Percentiles rank a stretch among this genome's conserved stretches.
Conservation (phyloP, 1,140 invertebrate genomes). For the Rhynchophorus ferrugineus region DNA sequence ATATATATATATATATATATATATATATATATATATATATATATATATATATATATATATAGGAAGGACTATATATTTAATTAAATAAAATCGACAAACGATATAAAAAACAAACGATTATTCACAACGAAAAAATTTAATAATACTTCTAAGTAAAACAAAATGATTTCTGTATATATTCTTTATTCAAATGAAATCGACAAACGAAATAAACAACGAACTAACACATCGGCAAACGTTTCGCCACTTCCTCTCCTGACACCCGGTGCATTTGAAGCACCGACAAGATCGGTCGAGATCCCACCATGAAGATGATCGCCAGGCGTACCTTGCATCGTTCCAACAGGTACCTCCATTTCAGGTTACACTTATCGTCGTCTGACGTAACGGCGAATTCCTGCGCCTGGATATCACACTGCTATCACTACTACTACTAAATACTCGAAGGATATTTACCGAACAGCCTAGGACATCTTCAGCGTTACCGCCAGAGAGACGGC, state of each 20-base stretch:
- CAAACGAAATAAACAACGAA: no score
- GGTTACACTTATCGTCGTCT: slow-evolving; percentile 35
- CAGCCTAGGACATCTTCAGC: slow-evolving; percentile 42
- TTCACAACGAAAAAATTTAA: no score
- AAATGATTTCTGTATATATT: no score
- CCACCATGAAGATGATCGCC: slow-evolving; percentile 34
- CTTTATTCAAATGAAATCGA: no score
- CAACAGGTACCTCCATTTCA: slow-evolving; percentile 49
- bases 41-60: no score
- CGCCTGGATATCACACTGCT: slow-evolving; percentile 30
- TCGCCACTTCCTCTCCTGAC: background rate
- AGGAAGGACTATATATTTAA: no score
- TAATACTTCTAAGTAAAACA: no score
- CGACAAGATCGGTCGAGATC: background rate
- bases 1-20: no score
- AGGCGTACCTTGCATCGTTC: slow-evolving; percentile 44
- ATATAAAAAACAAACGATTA: no score
- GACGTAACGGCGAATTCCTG: slow-evolving; percentile 39
- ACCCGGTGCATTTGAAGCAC: background rate
- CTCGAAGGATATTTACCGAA: slow-evolving; percentile 28
- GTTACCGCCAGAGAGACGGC: slow-evolving; percentile 40
- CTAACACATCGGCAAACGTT: background rate
- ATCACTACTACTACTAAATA: slow-evolving; percentile 6
- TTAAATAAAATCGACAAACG: no score
- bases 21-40: no score